phyloP scores from a whole-genome alignment of 2,113 vertebrate species.

The Ibidorhyncha struthersii region DNA sequence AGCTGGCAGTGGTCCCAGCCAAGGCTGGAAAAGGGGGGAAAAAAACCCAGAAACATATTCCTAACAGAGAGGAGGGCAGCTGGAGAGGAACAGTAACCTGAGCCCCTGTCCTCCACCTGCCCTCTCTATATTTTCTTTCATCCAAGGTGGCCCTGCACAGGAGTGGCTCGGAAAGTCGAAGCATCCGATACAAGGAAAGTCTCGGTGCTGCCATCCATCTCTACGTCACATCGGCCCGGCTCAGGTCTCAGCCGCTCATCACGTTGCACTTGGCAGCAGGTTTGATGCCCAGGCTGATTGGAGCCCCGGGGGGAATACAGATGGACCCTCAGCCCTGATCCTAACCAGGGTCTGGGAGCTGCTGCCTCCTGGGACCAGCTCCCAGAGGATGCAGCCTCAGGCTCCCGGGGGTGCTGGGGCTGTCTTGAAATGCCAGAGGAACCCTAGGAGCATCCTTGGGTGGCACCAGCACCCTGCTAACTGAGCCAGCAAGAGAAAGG shows the following conservation, averaged over 20 bases:
- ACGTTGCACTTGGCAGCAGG: rapidly evolving
- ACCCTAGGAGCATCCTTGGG: background rate
- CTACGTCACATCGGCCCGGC: background rate
- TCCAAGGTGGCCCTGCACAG: background rate
- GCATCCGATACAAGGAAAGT: slow-evolving; percentile 32
- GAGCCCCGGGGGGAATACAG: background rate
- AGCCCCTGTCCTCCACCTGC: slow-evolving; percentile 2
- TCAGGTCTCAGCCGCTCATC: slow-evolving; percentile 41
- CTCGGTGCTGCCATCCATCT: background rate
- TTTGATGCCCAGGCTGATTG: background rate
- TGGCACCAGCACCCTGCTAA: background rate
- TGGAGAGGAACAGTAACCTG: background rate
- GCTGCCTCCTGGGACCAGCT: background rate
- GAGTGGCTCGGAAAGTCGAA: background rate
- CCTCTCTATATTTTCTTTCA: slow-evolving; percentile 51
- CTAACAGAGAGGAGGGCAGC: background rate
- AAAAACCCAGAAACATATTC: background rate
- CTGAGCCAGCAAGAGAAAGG: background rate
- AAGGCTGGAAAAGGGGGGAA: background rate
- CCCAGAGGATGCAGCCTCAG: background rate
- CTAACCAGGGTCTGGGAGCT: background rate
- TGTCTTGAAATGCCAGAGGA: background rate
- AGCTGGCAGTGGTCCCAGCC: too few species aligned
- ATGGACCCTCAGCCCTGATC: background rate
- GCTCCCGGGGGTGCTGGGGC: background rate